Evolutionary conservation across 2,888 invertebrate genomes (phyloP).

Genomic region (Eupithecia dodoneata): DNA sequence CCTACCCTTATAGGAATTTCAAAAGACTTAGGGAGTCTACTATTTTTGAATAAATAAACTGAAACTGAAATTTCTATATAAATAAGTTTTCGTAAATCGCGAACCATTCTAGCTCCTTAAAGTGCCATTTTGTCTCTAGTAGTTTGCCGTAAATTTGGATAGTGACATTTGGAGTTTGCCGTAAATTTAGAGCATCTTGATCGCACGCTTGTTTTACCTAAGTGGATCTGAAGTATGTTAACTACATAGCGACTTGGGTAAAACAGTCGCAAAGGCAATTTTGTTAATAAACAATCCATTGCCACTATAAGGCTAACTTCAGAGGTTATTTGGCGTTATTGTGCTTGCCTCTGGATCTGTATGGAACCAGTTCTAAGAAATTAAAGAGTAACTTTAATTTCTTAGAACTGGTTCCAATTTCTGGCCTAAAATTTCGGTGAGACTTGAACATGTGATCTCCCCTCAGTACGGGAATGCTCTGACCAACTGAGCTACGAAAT

Average conservation of each 20-base stretch:
- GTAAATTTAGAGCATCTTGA: background rate
- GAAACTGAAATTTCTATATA: too few species aligned
- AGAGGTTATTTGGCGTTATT: background rate
- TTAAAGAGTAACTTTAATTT: too few species aligned
- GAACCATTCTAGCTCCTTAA: background rate
- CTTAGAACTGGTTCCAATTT: too few species aligned
- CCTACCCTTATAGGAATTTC: background rate
- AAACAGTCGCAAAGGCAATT: background rate
- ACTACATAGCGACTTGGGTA: background rate
- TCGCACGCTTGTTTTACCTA: background rate
- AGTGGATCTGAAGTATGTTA: background rate
- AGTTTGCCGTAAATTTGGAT: background rate
- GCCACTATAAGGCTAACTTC: background rate
- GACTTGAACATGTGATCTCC: too few species aligned
- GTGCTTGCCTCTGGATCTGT: background rate
- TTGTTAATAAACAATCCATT: background rate
- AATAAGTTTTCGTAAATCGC: background rate
- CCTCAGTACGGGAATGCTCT: too few species aligned
- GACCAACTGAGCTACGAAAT: too few species aligned
- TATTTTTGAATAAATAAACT: too few species aligned
- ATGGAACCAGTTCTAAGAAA: background rate
- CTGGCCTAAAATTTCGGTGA: too few species aligned
- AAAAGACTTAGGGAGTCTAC: background rate
- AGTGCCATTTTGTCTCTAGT: background rate
- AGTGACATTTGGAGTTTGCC: too few species aligned